Conservation (phyloP, 2,797 vertebrate genomes). For the Chanos chanos region DNA sequence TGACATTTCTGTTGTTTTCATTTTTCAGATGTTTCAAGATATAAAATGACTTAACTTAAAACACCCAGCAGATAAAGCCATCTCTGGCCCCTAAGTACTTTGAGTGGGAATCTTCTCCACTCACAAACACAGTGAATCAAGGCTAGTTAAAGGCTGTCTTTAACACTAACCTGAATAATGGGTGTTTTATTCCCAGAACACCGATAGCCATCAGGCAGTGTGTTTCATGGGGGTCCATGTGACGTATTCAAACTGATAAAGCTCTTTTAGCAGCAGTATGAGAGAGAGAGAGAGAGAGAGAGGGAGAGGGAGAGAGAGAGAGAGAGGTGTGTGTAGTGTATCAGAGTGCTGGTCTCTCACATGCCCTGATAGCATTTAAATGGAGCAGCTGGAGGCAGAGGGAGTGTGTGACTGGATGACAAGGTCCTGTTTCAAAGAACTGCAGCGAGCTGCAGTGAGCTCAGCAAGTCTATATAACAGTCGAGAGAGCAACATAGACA, state of each 20-base stretch:
- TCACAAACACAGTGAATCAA: no score
- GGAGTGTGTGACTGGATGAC: slow-evolving; percentile 25
- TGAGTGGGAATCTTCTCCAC: no score
- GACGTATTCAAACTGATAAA: slow-evolving; percentile 14
- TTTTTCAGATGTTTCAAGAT: no score
- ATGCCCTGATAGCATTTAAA: slow-evolving; percentile 36
- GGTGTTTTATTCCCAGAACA: not conserved
- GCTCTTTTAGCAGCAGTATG: not conserved
- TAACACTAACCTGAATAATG: not conserved
- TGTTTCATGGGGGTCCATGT: no score
- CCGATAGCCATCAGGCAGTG: not conserved
- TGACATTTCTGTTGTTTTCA: no score
- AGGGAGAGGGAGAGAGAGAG: no score
- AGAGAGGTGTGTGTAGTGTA: no score
- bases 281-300: not conserved
- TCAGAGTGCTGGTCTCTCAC: slow-evolving; percentile 16
- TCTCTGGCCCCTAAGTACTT: no score
- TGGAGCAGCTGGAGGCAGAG: slow-evolving; percentile 27
- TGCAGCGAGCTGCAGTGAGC: not conserved
- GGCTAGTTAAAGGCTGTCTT: not conserved
- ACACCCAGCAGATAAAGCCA: no score
- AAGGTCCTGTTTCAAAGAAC: slow-evolving; percentile 19
- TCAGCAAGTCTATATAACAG: not conserved
- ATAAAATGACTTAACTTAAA: no score
- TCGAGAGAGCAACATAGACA: not conserved